Evolutionary conservation across 2,888 invertebrate genomes (phyloP).

Genomic region (Agriopis marginaria): DNA sequence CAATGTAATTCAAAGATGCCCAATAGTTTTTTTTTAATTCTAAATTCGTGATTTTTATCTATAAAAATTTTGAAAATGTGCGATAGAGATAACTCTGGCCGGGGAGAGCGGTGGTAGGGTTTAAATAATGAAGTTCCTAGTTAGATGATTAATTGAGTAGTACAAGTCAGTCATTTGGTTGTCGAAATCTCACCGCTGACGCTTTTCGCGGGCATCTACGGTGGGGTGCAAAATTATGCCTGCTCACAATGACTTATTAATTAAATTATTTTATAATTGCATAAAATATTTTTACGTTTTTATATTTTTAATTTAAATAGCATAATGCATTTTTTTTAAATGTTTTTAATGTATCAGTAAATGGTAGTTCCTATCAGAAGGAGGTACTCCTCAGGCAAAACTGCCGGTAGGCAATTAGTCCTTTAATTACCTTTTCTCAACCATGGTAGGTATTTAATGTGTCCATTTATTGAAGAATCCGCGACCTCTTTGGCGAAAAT

Average conservation of each 20-base stretch:
- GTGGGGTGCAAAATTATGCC: too few relatives aligned
- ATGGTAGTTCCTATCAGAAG: conserved; percentile 1
- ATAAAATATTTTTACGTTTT: conserved; percentile 1
- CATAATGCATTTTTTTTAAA: too few relatives aligned
- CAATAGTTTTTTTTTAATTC: too few relatives aligned
- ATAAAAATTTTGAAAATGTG: too few relatives aligned
- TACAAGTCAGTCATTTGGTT: not conserved
- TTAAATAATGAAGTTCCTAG: conserved; percentile 39
- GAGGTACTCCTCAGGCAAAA: not conserved
- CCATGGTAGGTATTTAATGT: too few relatives aligned
- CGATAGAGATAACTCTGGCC: too few relatives aligned
- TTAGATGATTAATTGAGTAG: conserved; percentile 20
- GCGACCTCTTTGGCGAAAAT: too few relatives aligned
- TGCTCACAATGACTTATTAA: too few relatives aligned
- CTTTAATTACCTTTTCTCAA: too few relatives aligned
- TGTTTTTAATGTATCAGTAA: conserved; percentile 1
- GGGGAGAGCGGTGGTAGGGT: not conserved
- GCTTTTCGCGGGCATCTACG: not conserved
- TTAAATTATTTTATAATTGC: not conserved
- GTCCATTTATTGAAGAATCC: too few relatives aligned
- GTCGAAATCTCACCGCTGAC: not conserved
- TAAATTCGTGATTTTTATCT: too few relatives aligned
- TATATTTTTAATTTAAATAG: not conserved
- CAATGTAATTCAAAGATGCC: too few relatives aligned
- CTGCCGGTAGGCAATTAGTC: not conserved